A percentile compares a stretch with the other conserved stretches of the same genome.
Evolutionary conservation across 2,888 invertebrate species (phyloP).

Genomic region (Coleophora deauratella): DNA sequence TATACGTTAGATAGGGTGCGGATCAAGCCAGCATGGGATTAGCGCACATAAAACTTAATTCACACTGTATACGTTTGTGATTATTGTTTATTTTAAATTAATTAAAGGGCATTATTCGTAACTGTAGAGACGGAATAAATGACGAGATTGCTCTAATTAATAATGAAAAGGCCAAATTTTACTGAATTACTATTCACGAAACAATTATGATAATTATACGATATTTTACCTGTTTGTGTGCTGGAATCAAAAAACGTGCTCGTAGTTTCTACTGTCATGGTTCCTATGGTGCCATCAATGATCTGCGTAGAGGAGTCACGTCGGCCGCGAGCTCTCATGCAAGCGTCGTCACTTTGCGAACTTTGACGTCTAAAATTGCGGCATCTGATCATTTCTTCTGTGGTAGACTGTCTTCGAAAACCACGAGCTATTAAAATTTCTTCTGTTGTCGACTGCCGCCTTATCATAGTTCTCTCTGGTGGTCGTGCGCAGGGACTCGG

Average conservation of each 20-base stretch:
- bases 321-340: constrained; percentile 79
- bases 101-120: not conserved
- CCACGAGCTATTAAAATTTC: constrained; percentile 93
- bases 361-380: constrained; percentile 92
- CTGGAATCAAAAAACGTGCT: constrained; percentile 94
- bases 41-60: not conserved
- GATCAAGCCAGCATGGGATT: too few species aligned
- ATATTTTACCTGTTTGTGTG: constrained; percentile 93
- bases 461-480: constrained; percentile 81
- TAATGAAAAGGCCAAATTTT: not conserved
- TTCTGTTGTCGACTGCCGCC: constrained; percentile 92
- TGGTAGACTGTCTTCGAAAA: constrained; percentile 91
- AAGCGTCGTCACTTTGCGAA: constrained; percentile 89
- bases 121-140: not conserved
- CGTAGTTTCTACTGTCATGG: constrained; percentile 94
- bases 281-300: constrained; percentile 91
- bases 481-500: constrained; percentile 84
- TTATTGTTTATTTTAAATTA: not conserved
- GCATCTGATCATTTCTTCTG: constrained; percentile 94
- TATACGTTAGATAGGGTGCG: constrained; percentile 1
- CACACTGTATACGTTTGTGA: not conserved
- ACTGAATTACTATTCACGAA: too few species aligned
- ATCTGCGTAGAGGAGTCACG: constrained; percentile 93
- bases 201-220: too few species aligned
- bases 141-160: not conserved